A percentile compares a stretch with the other conserved stretches of the same genome.
phyloP scores from a whole-genome alignment of 2,113 vertebrate genomes.

The Sakesphorus luctuosus region DNA sequence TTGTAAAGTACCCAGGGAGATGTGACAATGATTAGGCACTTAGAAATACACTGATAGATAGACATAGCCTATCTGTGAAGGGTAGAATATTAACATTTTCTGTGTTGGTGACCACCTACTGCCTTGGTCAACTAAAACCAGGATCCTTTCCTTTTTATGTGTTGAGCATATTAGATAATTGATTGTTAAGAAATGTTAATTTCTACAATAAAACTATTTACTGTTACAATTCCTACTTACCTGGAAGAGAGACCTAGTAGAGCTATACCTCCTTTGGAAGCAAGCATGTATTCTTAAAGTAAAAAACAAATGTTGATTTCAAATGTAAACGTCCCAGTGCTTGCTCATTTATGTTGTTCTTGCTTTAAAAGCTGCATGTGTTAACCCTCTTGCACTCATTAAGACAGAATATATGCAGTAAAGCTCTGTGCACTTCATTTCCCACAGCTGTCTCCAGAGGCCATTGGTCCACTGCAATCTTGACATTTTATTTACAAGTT shows the following conservation, averaged over 20 bases:
- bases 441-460: not conserved
- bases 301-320: not conserved
- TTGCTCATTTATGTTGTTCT: not conserved
- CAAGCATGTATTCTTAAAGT: not conserved
- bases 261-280: not conserved
- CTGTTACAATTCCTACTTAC: not conserved
- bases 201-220: not conserved
- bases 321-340: not conserved
- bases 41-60: constrained; percentile 27
- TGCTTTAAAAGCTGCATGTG: not conserved
- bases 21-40: constrained; percentile 15
- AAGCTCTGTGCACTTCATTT: not conserved
- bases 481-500: not conserved
- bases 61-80: not conserved
- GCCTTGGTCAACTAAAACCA: not conserved
- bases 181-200: not conserved
- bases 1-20: constrained; percentile 44
- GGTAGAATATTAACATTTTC: constrained; percentile 8
- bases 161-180: not conserved
- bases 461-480: not conserved
- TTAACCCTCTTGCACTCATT: not conserved
- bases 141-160: not conserved
- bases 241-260: not conserved
- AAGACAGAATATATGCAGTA: not conserved
- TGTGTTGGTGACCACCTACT: not conserved